Evolutionary conservation across 2,797 vertebrate genomes (phyloP), one percentile per base, ranked within the genome.

Genomic region (Pangasius larnaudii): DNA sequence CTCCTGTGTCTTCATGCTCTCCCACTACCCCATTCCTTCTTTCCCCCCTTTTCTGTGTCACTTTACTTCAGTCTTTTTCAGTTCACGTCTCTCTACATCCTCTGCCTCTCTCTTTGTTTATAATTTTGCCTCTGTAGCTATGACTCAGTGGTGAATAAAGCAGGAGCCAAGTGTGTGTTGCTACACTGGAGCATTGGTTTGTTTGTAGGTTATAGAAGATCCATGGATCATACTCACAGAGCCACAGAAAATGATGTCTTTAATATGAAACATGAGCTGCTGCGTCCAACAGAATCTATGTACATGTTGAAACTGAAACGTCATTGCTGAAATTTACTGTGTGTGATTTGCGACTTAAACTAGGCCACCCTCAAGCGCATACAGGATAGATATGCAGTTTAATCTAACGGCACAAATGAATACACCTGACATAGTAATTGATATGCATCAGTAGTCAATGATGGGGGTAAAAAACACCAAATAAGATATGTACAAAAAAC

Each of bases 111-210:
- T 87, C 82, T 92, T 86, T 90, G 88, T 89, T 90, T 91, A 87
- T 93, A 88, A 91, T 67, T 91, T 91, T 90, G 89, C 91, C 88
- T 91, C 89, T 87, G 81, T 89, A 71, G 84, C 46, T 88, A 89
- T 93, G 91, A 92, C 88, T 92, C 91, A 93, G 90, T 85, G 77
- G 82, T 75, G 89, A 89, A 91, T 78, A 24, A 92, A 90, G 89
- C 79, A 88, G 81, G 16, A 51, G 16, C 58, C 79, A 39, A 61
- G 79, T 6, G 56, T 42, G 56, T 42, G 11, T n/a, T 61, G 56
- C 79, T 81, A 27, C 79, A 61, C 56, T 42, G 30, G 51, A 36
- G 77, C 51, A 58, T 58, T n/a, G 24, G n/a, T 33, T 84, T 46
- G 30, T 84, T 84, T 49, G 42, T 67, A 83, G 81, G 36, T 67